phyloP scores from a whole-genome alignment of 1,140 invertebrate genomes.

The Orius laevigatus region DNA sequence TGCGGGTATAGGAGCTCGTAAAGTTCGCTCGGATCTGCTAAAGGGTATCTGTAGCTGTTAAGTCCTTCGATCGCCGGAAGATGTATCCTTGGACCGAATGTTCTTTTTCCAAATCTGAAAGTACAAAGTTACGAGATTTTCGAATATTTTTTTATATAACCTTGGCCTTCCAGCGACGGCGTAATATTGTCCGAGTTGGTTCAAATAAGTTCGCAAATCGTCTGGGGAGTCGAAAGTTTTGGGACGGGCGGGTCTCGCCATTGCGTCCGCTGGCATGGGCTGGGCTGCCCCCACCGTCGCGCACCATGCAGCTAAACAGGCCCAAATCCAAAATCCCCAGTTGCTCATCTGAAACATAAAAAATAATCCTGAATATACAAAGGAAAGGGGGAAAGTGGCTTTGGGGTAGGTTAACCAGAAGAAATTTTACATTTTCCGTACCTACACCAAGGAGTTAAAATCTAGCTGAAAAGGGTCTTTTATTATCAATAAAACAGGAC shows the following conservation, averaged over 20 bases:
- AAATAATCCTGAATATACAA: too few relatives aligned
- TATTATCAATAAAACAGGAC: too few relatives aligned
- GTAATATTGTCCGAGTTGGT: slow-evolving; percentile 36
- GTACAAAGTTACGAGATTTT: too few relatives aligned
- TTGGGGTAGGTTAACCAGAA: too few relatives aligned
- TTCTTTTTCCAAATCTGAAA: slow-evolving; percentile 12
- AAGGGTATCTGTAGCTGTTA: slow-evolving; percentile 7
- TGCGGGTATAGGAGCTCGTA: slow-evolving; percentile 11
- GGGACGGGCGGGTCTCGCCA: slow-evolving; percentile 30
- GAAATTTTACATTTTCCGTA: too few relatives aligned
- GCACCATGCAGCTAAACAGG: neutral
- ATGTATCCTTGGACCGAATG: slow-evolving; percentile 3
- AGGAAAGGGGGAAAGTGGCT: too few relatives aligned
- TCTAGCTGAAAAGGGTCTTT: too few relatives aligned
- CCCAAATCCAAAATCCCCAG: slow-evolving; percentile 5
- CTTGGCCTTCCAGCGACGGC: slow-evolving; percentile 36
- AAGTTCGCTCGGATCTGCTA: slow-evolving; percentile 7
- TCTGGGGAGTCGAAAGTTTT: slow-evolving; percentile 32
- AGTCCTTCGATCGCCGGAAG: slow-evolving; percentile 5
- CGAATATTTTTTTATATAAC: slow-evolving; percentile 22
- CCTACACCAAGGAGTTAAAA: too few relatives aligned
- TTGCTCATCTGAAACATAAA: slow-evolving; percentile 7
- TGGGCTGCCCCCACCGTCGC: slow-evolving; percentile 1
- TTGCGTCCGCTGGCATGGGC: slow-evolving; percentile 20
- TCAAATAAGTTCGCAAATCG: slow-evolving; percentile 33